Evolutionary conservation across 2,888 invertebrate genomes (phyloP).

Genomic region (Rotaria sp.): DNA sequence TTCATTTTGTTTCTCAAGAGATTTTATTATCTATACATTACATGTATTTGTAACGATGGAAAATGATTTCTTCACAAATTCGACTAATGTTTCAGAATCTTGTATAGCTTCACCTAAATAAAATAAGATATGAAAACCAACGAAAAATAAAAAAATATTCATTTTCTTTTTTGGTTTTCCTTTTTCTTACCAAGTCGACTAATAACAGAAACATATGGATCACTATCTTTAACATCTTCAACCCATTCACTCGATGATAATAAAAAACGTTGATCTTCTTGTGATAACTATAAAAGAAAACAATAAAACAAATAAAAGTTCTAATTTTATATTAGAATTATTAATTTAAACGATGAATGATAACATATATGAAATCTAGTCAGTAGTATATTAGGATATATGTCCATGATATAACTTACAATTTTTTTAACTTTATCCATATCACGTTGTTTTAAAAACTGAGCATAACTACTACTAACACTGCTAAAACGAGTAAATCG

Average conservation of each 20-base stretch:
- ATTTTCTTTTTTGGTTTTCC: neutral
- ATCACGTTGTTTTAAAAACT: conserved; percentile 20
- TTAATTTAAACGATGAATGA: too few relatives aligned
- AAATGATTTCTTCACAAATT: conserved; percentile 3
- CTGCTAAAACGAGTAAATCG: neutral
- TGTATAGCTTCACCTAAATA: neutral
- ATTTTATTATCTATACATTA: neutral
- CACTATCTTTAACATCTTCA: conserved; percentile 26
- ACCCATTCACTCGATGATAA: conserved; percentile 6
- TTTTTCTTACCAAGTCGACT: neutral
- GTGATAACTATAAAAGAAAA: neutral
- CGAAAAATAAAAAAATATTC: neutral
- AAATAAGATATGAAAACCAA: neutral
- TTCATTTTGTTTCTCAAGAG: neutral
- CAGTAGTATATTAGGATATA: too few relatives aligned
- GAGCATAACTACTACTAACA: conserved; percentile 14
- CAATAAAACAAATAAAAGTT: too few relatives aligned
- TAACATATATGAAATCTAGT: too few relatives aligned
- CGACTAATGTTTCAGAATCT: neutral
- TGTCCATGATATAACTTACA: neutral
- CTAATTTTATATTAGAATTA: too few relatives aligned
- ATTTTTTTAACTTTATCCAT: conserved; percentile 23
- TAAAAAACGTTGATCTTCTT: conserved; percentile 27
- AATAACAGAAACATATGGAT: conserved; percentile 13
- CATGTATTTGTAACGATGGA: conserved; percentile 2